Evolutionary conservation across 1,140 invertebrate genomes (phyloP).

Genomic region (Cryptotermes secundus): DNA sequence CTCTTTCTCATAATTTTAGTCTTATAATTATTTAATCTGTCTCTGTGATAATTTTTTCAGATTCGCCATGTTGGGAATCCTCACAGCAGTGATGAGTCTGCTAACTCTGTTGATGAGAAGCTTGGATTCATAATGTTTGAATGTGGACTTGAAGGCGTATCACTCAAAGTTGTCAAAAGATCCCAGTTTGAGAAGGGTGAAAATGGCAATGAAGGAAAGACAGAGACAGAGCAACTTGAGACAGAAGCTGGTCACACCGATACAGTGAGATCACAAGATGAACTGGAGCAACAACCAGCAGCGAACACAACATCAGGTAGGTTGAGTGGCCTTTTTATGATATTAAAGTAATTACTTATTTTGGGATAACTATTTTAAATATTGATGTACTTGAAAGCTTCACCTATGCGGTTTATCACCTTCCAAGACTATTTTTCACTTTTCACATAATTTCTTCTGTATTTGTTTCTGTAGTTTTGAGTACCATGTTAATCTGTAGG

Average conservation of each 20-base stretch:
- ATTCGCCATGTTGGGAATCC: neutral
- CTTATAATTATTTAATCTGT: too few relatives aligned
- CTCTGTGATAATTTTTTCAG: neutral
- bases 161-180: constrained; percentile 74
- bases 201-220: constrained; percentile 57
- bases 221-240: constrained; percentile 40
- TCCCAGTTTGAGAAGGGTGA: constrained; percentile 75
- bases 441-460: too few relatives aligned
- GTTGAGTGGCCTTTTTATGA: neutral
- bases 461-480: too few relatives aligned
- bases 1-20: too few relatives aligned
- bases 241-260: constrained; percentile 51
- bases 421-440: too few relatives aligned
- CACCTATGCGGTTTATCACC: too few relatives aligned
- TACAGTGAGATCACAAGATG: constrained; percentile 53
- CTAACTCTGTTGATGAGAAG: constrained; percentile 58
- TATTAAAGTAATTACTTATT: too few relatives aligned
- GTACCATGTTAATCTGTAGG: too few relatives aligned
- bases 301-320: neutral
- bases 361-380: too few relatives aligned
- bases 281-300: constrained; percentile 44
- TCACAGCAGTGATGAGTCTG: neutral
- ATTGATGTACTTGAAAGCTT: too few relatives aligned
- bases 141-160: constrained; percentile 88
- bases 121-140: constrained; percentile 97